Percentiles rank a stretch among this genome's conserved stretches.
Evolutionary conservation across 2,797 vertebrate genomes (phyloP).

Genomic region (Meriones psammophilus): DNA sequence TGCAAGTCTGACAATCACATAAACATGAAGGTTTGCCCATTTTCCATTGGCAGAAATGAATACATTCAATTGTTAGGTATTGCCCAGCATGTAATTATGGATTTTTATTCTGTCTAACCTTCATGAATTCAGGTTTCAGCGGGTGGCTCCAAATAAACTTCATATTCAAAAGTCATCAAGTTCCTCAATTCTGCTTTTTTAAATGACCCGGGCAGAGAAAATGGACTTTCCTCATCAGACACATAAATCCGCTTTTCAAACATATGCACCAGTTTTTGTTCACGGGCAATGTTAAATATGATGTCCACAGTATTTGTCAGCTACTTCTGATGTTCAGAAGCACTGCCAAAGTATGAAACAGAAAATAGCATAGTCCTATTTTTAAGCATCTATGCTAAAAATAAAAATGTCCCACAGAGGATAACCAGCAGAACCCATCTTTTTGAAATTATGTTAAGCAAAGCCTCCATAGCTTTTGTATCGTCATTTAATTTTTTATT

Average conservation of each 20-base stretch:
- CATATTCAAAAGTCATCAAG: not conserved
- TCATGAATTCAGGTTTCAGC: not conserved
- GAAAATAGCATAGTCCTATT: slow-evolving; percentile 62
- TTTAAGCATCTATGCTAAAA: slow-evolving; percentile 63
- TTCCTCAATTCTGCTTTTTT: slow-evolving; percentile 22
- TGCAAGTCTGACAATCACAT: not conserved
- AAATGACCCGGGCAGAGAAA: not conserved
- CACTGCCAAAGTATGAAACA: slow-evolving; percentile 53
- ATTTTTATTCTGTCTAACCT: slow-evolving; percentile 31
- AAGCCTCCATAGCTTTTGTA: not conserved
- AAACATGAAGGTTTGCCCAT: not conserved
- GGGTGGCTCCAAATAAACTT: not conserved
- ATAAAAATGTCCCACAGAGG: slow-evolving; percentile 17
- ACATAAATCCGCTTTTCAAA: slow-evolving; percentile 22
- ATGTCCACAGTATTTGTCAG: slow-evolving; percentile 18
- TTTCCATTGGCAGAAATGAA: not conserved
- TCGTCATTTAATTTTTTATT: slow-evolving; percentile 51
- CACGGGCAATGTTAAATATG: not conserved
- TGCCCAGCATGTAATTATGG: not conserved
- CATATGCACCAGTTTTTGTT: not conserved
- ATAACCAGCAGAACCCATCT: slow-evolving; percentile 48
- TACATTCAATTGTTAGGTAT: not conserved
- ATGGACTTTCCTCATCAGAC: not conserved
- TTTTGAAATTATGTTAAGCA: slow-evolving; percentile 49
- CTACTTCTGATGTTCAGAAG: slow-evolving; percentile 57